Conservation (phyloP, 2,797 vertebrate species). For the Acrossocheilus wenchowensis region DNA sequence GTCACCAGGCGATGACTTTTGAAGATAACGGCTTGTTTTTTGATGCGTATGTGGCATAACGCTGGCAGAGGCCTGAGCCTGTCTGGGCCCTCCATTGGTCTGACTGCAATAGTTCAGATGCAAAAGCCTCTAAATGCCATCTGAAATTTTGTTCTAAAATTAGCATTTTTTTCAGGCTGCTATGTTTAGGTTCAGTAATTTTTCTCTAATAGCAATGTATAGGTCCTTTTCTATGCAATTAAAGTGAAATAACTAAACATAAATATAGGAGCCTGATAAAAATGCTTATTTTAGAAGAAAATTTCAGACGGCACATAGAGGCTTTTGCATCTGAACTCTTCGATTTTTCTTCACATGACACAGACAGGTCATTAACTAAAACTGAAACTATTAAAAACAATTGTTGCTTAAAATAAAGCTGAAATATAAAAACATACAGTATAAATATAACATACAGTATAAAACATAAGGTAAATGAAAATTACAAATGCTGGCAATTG, state of each 20-base stretch:
- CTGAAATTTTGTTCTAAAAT: too few species aligned
- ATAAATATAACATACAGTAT: not conserved
- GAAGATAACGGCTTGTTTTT: slow-evolving; percentile 80
- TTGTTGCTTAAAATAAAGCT: not conserved
- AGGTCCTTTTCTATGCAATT: too few species aligned
- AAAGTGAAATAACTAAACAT: too few species aligned
- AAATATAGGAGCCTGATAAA: too few species aligned
- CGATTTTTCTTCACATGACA: not conserved
- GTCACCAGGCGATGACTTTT: slow-evolving; percentile 78
- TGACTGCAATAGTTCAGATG: not conserved
- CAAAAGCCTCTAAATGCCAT: too few species aligned
- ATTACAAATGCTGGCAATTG: not conserved
- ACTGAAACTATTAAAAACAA: not conserved
- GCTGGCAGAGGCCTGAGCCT: slow-evolving; percentile 55
- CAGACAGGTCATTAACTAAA: not conserved
- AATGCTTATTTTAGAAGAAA: too few species aligned
- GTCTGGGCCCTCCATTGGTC: not conserved
- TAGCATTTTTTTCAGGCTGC: too few species aligned
- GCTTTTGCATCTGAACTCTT: too few species aligned
- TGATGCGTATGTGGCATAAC: slow-evolving; percentile 68
- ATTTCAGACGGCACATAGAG: too few species aligned
- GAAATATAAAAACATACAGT: not conserved
- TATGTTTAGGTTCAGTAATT: too few species aligned
- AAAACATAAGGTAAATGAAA: not conserved
- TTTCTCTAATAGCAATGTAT: too few species aligned